Evolutionary conservation across 2,888 invertebrate genomes (phyloP).

Genomic region (Leptura quadrifasciata): DNA sequence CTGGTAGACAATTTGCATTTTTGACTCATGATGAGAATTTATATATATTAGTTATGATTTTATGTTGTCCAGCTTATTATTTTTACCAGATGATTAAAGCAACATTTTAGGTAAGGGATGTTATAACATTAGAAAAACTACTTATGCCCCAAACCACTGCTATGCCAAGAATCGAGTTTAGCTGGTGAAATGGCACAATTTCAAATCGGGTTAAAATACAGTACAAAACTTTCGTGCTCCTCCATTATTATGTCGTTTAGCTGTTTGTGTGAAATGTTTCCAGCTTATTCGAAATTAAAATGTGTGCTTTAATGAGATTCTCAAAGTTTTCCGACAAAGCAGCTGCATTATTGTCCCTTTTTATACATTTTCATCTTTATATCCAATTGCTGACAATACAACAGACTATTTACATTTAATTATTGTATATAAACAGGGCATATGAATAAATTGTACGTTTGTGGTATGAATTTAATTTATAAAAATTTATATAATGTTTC

Average conservation of each 20-base stretch:
- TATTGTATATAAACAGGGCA: not conserved
- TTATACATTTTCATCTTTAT: not conserved
- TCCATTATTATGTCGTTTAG: slow-evolving; percentile 25
- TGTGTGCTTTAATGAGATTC: slow-evolving; percentile 26
- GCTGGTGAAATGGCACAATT: slow-evolving; percentile 12
- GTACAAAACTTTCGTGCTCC: slow-evolving; percentile 18
- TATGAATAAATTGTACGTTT: not conserved
- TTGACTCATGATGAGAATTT: too few species aligned
- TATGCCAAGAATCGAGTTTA: not conserved
- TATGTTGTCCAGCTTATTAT: too few species aligned
- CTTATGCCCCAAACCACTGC: not conserved
- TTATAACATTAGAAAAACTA: too few species aligned
- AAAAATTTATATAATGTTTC: too few species aligned
- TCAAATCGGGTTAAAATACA: slow-evolving; percentile 15
- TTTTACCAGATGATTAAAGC: too few species aligned
- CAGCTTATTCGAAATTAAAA: slow-evolving; percentile 22
- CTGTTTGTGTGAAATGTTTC: slow-evolving; percentile 29
- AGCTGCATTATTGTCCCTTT: not conserved
- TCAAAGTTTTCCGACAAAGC: slow-evolving; percentile 12
- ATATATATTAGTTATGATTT: too few species aligned
- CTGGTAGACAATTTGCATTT: too few species aligned
- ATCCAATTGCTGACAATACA: slow-evolving; percentile 7
- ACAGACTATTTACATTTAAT: not conserved
- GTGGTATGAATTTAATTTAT: too few species aligned
- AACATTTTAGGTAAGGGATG: too few species aligned